Base-by-base conservation (phyloP, 2,888 invertebrate species). In the Andrena bucephala region DNA sequence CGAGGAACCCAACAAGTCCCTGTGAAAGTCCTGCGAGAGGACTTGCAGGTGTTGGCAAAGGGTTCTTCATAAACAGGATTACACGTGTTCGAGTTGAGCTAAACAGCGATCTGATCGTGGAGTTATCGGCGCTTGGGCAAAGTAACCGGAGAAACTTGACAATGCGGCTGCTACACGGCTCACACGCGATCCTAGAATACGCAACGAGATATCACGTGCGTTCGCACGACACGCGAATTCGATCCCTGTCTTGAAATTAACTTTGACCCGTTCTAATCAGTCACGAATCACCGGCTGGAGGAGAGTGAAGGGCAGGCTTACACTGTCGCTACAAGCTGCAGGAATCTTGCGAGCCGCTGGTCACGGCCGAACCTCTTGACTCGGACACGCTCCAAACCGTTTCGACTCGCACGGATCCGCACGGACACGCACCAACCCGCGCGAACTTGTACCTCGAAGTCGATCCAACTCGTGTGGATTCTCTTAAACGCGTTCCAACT, bases 11-110 rank as follows among this genome's bases (percentile, higher is more conserved):
- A 8, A 8, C 50, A 63, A 70, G 24, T 5, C 42, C 42, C 42
- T 16, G 16, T 8, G 50, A 8, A 62, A 52, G 60, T 80, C 77
- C 69, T 70, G 27, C 24, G 54, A 59, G 63, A 74, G 75, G 69
- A 72, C 66, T 75, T 20, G 67, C 54, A 59, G 60, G 29, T 63
- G 68, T 5, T 16, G 8, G 33, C 42, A 57, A 66, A 57, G 33
- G 67, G 27, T 20, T 67, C 70, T 71, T 72, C 78, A 59, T 81
- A 87, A 85, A 87, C 76, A 77, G 86, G 82, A 85, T 88, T 88
- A 88, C 88, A 85, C 80, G 73, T 83, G 88, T 88, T 59, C 66
- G 63, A 79, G 62, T 69, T 52, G 73, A 85, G 73, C 59, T 59
- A 67, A 82, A 80, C 62, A 70, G 81, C 75, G 75, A 50, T 62